These are phyloP conservation scores for Tethya wilhelma DNA, from an alignment of 37 sponge, comb jelly and placozoan genomes.

Conservation along the genomic window DNA sequence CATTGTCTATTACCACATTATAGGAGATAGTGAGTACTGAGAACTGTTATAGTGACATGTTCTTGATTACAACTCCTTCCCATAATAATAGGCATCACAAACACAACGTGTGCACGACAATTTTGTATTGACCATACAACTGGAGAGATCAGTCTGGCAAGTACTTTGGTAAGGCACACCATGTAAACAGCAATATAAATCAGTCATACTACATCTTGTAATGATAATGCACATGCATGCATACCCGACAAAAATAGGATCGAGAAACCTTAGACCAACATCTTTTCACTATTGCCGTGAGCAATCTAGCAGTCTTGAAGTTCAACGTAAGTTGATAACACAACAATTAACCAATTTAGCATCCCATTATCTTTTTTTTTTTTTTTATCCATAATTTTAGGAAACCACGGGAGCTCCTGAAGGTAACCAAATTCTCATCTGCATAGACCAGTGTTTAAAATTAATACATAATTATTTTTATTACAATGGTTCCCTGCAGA, in stretches of 20 bases:
- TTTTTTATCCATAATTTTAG: background rate
- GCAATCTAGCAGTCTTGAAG: background rate
- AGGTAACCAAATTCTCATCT: too few relatives aligned
- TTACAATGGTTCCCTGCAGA: background rate
- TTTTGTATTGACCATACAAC: conserved; percentile 19
- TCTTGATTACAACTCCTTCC: background rate
- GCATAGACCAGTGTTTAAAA: too few relatives aligned
- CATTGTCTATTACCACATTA: conserved; percentile 18
- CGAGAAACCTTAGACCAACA: background rate
- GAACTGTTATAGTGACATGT: background rate
- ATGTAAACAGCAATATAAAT: background rate
- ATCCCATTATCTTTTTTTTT: background rate
- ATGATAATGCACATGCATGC: too few relatives aligned
- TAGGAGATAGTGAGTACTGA: background rate
- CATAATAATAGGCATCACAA: background rate
- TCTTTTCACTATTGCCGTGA: conserved; percentile 11
- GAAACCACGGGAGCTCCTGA: background rate
- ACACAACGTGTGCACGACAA: background rate
- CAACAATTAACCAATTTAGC: background rate
- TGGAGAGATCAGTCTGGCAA: conserved; percentile 12
- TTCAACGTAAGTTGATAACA: conserved; percentile 19
- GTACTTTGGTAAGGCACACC: conserved; percentile 13
- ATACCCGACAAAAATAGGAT: conserved; percentile 14
- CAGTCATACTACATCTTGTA: background rate
- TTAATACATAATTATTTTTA: too few relatives aligned